Percentiles rank a stretch among this genome's conserved stretches.
phyloP scores from a whole-genome alignment of 2,113 vertebrate genomes.

The Anolis carolinensis region DNA sequence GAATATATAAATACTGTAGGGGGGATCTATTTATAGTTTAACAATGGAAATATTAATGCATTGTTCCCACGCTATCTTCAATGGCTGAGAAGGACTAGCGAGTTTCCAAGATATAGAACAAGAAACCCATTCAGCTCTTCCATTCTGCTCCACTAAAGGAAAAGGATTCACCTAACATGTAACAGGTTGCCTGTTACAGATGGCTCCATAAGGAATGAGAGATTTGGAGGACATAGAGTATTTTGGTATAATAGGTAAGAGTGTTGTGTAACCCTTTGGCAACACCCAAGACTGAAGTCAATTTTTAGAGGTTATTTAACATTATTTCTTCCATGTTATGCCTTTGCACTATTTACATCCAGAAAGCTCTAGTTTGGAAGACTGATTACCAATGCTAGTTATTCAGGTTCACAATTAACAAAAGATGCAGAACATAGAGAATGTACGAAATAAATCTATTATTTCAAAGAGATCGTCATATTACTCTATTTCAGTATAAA shows the following conservation, averaged over 20 bases:
- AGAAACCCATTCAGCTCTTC: constrained; percentile 48
- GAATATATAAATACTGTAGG: constrained; percentile 73
- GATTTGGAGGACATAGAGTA: not conserved
- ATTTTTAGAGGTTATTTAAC: no score
- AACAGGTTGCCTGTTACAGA: not conserved
- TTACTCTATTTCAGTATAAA: no score
- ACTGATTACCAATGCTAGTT: no score
- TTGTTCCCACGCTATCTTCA: constrained; percentile 66
- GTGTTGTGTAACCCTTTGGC: not conserved
- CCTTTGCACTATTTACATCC: no score
- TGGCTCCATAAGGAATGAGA: not conserved
- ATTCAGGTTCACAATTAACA: no score
- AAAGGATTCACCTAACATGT: constrained; percentile 16
- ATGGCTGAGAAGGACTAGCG: constrained; percentile 37
- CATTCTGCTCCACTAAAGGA: constrained; percentile 17
- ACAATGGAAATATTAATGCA: constrained; percentile 60
- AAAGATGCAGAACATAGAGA: no score
- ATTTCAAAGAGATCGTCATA: no score
- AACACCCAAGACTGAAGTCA: no score
- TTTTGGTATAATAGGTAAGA: not conserved
- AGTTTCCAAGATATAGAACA: constrained; percentile 38
- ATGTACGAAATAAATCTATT: no score
- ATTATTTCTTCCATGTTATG: no score
- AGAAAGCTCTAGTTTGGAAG: no score
- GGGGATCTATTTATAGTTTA: constrained; percentile 66